These are phyloP conservation scores for Tachysurus vachellii DNA, from an alignment of 2,113 vertebrate genomes.

Conservation along the genomic window DNA sequence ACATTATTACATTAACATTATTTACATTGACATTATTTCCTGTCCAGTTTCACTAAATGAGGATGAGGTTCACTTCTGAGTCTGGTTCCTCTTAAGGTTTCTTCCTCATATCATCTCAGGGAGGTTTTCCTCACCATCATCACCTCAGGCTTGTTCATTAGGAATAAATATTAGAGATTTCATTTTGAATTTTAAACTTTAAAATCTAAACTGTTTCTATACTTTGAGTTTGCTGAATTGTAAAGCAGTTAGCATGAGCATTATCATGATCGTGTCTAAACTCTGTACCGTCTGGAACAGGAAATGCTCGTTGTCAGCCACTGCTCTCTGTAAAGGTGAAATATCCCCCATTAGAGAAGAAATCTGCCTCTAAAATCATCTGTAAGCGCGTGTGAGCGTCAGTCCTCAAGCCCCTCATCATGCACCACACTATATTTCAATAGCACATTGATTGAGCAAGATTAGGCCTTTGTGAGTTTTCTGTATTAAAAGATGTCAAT, in stretches of 20 bases:
- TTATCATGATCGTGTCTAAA: background rate
- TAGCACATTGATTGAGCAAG: constrained; percentile 74
- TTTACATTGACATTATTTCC: too few species aligned
- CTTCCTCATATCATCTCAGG: too few species aligned
- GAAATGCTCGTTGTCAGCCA: constrained; percentile 35
- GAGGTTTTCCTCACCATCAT: too few species aligned
- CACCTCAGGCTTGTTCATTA: too few species aligned
- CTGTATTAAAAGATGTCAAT: constrained; percentile 73
- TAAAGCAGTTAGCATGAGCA: background rate
- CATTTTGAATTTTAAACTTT: too few species aligned
- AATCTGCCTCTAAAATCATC: constrained; percentile 53
- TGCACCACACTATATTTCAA: constrained; percentile 65
- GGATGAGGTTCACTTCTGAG: too few species aligned
- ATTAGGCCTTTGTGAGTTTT: constrained; percentile 62
- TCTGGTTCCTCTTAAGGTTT: too few species aligned
- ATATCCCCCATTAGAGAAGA: constrained; percentile 40
- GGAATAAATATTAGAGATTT: too few species aligned
- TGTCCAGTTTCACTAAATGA: too few species aligned
- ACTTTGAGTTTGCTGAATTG: background rate
- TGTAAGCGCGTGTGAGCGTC: constrained; percentile 55
- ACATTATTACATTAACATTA: too few species aligned
- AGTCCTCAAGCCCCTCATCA: constrained; percentile 58
- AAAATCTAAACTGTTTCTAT: too few species aligned
- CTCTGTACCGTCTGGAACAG: constrained; percentile 13
- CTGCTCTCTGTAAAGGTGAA: constrained; percentile 34